Percentiles rank a stretch among this genome's conserved stretches.
phyloP scores from a whole-genome alignment of 2,113 vertebrate species.

The Corythaeola cristata region DNA sequence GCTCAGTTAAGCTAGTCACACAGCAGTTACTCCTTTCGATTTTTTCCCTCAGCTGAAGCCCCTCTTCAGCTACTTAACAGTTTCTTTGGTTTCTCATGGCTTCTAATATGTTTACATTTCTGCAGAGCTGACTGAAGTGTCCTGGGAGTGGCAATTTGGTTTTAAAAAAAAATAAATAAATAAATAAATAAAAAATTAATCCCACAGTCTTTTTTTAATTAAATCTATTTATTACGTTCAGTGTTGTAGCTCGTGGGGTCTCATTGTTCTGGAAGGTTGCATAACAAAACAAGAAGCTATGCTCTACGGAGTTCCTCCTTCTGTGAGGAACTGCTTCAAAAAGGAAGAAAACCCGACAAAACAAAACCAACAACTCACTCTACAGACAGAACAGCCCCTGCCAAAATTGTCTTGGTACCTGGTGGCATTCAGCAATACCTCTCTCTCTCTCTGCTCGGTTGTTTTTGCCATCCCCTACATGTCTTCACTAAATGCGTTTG shows the following conservation, averaged over 20 bases:
- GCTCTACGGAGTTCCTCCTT: background rate
- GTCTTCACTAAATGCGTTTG: background rate
- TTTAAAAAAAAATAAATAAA: background rate
- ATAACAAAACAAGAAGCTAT: background rate
- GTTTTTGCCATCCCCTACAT: background rate
- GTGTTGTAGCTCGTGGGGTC: accelerated
- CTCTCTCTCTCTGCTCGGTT: background rate
- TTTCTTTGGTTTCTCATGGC: background rate
- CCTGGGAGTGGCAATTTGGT: background rate
- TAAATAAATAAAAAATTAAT: background rate
- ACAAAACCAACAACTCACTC: background rate
- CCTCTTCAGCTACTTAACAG: slow-evolving; percentile 4
- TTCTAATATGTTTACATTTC: background rate
- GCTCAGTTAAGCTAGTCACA: background rate
- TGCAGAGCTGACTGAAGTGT: background rate
- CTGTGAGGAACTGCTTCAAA: background rate
- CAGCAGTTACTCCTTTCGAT: background rate
- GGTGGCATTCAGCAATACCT: background rate
- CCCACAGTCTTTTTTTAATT: background rate
- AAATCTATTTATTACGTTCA: background rate
- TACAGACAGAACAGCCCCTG: background rate
- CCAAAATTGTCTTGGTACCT: background rate
- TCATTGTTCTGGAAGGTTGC: background rate
- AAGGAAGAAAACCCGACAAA: background rate
- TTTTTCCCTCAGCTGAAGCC: background rate